Percentiles rank a stretch among this genome's conserved stretches.
These are phyloP conservation scores for Drosophila sucinea DNA, from an alignment of 1,140 invertebrate genomes.

Conservation along the genomic window DNA sequence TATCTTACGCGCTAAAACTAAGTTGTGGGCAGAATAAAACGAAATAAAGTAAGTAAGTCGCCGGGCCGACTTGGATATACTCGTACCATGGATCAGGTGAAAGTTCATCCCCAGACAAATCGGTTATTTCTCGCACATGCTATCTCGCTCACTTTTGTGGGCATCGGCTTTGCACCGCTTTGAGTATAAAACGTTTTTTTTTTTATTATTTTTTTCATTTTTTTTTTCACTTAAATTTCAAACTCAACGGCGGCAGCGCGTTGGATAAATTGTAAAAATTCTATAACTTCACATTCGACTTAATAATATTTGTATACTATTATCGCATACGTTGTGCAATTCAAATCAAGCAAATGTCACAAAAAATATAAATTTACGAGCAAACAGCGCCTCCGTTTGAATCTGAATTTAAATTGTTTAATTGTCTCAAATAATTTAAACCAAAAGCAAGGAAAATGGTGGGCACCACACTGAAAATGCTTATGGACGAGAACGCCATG, in stretches of 20 bases:
- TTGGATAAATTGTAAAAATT: conserved; percentile 17
- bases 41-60: too few relatives aligned
- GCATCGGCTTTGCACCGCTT: too few relatives aligned
- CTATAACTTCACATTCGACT: conserved; percentile 12
- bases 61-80: too few relatives aligned
- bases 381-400: conserved; percentile 16
- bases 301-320: conserved; percentile 29
- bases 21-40: too few relatives aligned
- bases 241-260: conserved; percentile 14
- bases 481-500: conserved; percentile 70
- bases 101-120: too few relatives aligned
- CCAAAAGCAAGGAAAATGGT: conserved; percentile 52
- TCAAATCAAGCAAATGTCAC: neutral
- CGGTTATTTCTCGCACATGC: too few relatives aligned
- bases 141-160: too few relatives aligned
- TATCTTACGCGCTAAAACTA: too few relatives aligned
- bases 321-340: conserved; percentile 11
- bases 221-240: neutral
- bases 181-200: too few relatives aligned
- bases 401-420: conserved; percentile 35
- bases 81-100: too few relatives aligned
- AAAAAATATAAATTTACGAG: conserved; percentile 18
- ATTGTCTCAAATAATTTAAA: neutral
- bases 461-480: conserved; percentile 62
- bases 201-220: too few relatives aligned